These are phyloP conservation scores for Eurosta solidaginis DNA, from an alignment of 1,140 invertebrate species.

Conservation along the genomic window DNA sequence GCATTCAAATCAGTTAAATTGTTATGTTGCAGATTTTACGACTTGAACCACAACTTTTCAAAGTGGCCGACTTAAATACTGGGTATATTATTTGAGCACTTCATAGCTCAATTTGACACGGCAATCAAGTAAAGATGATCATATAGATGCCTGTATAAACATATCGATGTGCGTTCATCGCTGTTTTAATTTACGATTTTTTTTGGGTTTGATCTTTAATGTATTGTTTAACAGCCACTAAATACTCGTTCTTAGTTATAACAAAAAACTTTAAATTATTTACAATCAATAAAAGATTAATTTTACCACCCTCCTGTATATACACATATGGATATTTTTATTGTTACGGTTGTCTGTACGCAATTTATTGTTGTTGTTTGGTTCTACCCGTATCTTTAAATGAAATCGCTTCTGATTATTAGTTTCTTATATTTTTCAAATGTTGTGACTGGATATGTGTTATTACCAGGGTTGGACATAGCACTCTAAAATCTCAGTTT, in stretches of 20 bases:
- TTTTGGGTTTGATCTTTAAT: neutral
- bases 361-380: neutral
- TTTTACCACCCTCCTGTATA: neutral
- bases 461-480: too few relatives aligned
- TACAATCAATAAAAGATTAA: neutral
- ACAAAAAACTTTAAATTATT: neutral
- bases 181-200: neutral
- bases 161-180: neutral
- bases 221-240: neutral
- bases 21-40: neutral
- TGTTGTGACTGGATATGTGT: neutral
- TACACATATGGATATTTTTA: neutral
- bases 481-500: too few relatives aligned
- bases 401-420: neutral
- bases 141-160: neutral
- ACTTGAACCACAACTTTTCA: neutral
- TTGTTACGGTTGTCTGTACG: neutral
- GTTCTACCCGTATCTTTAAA: neutral
- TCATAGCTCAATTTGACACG: neutral
- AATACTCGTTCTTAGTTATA: neutral
- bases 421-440: too few relatives aligned
- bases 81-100: neutral
- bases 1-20: neutral
- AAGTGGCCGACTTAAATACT: neutral
- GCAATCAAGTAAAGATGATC: too few relatives aligned